Base-by-base conservation (phyloP, 2,797 vertebrate genomes). In the Chanos chanos region DNA sequence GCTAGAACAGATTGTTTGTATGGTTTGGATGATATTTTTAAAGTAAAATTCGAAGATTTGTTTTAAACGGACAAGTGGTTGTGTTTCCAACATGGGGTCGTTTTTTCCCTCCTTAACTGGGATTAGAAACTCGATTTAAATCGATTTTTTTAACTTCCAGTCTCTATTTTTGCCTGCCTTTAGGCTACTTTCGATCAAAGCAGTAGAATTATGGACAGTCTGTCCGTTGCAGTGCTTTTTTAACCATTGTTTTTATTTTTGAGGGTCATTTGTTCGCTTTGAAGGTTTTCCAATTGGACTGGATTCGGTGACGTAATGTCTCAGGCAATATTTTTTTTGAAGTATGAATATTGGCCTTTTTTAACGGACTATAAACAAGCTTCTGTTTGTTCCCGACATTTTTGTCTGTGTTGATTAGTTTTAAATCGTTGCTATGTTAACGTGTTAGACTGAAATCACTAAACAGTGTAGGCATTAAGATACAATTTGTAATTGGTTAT, bases 61-160 rank as follows among this genome's bases (percentile, higher is more conserved):
- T 65, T 57, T 73, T 69, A 62, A 73, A 71, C 68, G 79, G 73
- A 77, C 80, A 43, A 40, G 61, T 61, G 19, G 30, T 65, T 53
- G 61, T 58, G 44, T 77, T 77, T 69, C 61, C 77, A 45, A 70
- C 66, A 74, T 61, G 60, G 22, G 41, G 61, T 77, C 66, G 44
- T 52, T 71, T 61, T 80, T 81, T 73, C 76, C 48, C 37, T 65
- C 54, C 64, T 28, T 61, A 43, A 70, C 54, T 74, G 78, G 78
- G 76, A 53, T 58, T 54, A 24, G 68, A 64, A 55, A 60, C 43
- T 34, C 34, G 10, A 75, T 83, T 80, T 37, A 52, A 54, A 28
- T 19, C 15, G 7, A 75, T 83, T 82, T 74, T 52, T 68, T 64
- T 56, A 65, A 31, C 41, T 61, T 31, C 12, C 65, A 15, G 61